Base-by-base conservation (phyloP, 2,888 invertebrate genomes). In the Schrankia costaestrigalis region DNA sequence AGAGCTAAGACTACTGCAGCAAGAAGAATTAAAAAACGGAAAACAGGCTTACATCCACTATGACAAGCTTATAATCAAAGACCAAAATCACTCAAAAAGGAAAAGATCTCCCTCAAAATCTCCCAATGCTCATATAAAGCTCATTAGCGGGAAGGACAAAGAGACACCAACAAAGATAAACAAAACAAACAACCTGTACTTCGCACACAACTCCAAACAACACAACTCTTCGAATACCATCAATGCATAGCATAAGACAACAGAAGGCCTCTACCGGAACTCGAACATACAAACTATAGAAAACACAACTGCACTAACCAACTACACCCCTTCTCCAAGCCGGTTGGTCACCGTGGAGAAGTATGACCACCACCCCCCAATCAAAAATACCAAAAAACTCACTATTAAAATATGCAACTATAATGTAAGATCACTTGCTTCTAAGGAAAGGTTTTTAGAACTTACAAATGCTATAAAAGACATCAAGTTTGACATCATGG, bases 1-100 rank as follows among this genome's bases (percentile, higher is more conserved):
- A 31, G 31, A 34, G n/a, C 23, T 39, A 5, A 29, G 30, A 22
- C 3, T 18, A 13, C 26, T 34, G 21, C 17, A 26, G 9, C 17
- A 39, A 8, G 34, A 39, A 17, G 39, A 34, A 27, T 10, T 17
- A 13, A 31, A 31, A 15, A 34, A 26, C 5, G 39, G 39, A n/a
- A 39, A 31, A 3, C 1, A 13, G 13, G 39, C 34, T 1, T 22
- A 18, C 13, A 35, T 40, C 3, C 12, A 11, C 9, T 34, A 34
- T 13, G 31, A 30, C 14, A 32, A 31, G 9, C 31, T 37, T 6
- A 21, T 37, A 9, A 9, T 31, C 5, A 13, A 9, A 26, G 26
- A 26, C 9, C 5, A 19, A 19, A 3, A 19, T 19, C 3, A 9
- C 3, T 11, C 11, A 12, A 23, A 11, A 12, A 23, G 12, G 12